Base-by-base conservation (phyloP, 2,797 vertebrate species). In the Eleutherodactylus coqui region DNA sequence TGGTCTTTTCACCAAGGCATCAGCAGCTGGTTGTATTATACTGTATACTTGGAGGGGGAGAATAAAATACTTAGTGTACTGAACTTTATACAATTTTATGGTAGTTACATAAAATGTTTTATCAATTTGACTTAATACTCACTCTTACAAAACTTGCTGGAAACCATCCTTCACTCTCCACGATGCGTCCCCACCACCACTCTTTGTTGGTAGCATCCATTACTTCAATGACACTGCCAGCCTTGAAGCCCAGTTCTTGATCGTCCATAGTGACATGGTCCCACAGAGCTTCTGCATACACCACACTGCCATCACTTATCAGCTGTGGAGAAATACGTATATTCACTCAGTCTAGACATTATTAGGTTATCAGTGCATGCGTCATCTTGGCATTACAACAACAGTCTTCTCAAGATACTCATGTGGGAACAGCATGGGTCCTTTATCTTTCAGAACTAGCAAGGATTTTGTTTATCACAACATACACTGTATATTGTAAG, bases 261-360 rank as follows among this genome's bases (percentile, higher is more conserved):
- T 98, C 97, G 0, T 99, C 97, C 97, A 99, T 98, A 64, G 98
- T 98, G 91, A 99, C 96, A 16, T 99, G 97, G 93, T 98, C 98
- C 98, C 97, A 99, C 62, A 99, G 96, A 2, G 97, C 97, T 89
- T 99, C 97, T 0, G 97, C 97, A 0, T 96, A 98, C 84, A 98
- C 97, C 92, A 97, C 96, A 1, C 96, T 97, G 91, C 97, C 97
- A 97, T 99, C 97, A 6, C 96, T 97, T 94, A 99, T 97, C 91
- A 99, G 95, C 98, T 99, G 93, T 53, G 77, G 89, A 90, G 13
- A 62, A 88, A 29, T 4, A n/a, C n/a, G n/a, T n/a, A 49, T 19
- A 72, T 49, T 78, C 55, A 47, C n/a, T 83, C 38, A 78, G 24
- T 69, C 34, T 69, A 69, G 17, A 69, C 19, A 7, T 29, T 38